These are phyloP conservation scores for Drosophila mimetica DNA, from an alignment of 2,888 invertebrate species.

Conservation along the genomic window DNA sequence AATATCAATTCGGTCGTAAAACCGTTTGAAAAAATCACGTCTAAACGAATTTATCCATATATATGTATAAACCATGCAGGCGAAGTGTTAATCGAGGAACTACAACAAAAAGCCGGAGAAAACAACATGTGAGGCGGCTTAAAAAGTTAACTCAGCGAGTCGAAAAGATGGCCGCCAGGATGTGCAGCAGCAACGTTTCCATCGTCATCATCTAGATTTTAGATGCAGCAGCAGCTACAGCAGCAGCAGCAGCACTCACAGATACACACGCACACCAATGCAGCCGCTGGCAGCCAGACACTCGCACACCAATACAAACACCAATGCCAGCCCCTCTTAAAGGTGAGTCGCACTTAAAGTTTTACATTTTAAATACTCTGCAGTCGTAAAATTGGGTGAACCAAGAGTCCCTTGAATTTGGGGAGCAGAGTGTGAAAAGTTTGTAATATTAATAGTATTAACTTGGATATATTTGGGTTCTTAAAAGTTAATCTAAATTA, in stretches of 20 bases:
- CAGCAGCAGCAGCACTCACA: slow-evolving; percentile 35
- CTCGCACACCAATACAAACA: slow-evolving; percentile 30
- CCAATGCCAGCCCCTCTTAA: slow-evolving; percentile 51
- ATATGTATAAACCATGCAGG: slow-evolving; percentile 56
- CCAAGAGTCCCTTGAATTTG: slow-evolving; percentile 23
- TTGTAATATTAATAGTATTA: slow-evolving; percentile 6
- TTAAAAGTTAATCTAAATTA: background rate
- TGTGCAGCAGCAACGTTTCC: slow-evolving; percentile 54
- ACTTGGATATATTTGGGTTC: background rate
- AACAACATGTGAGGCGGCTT: slow-evolving; percentile 58
- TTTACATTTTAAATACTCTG: slow-evolving; percentile 47
- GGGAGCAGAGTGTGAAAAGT: slow-evolving; percentile 4
- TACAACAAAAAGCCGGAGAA: slow-evolving; percentile 25
- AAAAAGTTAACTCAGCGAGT: slow-evolving; percentile 48
- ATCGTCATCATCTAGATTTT: slow-evolving; percentile 38
- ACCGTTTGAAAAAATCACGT: slow-evolving; percentile 33
- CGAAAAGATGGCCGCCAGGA: slow-evolving; percentile 74
- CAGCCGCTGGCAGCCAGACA: slow-evolving; percentile 22
- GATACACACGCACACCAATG: slow-evolving; percentile 32
- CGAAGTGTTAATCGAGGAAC: slow-evolving; percentile 54
- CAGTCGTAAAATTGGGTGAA: slow-evolving; percentile 50
- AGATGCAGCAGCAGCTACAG: slow-evolving; percentile 39
- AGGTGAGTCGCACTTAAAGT: slow-evolving; percentile 63
- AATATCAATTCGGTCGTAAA: slow-evolving; percentile 43
- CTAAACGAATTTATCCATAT: slow-evolving; percentile 33